Base-by-base conservation (phyloP, 2,888 invertebrate genomes). In the Scaptodrosophila latifasciaeformis region DNA sequence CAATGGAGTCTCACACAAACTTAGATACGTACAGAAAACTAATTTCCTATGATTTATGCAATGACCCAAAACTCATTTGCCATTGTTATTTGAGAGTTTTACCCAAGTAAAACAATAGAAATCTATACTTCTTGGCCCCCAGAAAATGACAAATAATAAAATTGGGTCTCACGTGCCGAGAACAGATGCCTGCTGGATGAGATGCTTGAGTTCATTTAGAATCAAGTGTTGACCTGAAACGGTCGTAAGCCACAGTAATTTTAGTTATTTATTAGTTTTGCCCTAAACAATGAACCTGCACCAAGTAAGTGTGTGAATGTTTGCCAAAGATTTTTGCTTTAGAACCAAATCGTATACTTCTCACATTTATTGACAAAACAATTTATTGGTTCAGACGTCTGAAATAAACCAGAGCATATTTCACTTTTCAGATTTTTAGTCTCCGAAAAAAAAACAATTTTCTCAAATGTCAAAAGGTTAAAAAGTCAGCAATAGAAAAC, bases 181-280 rank as follows among this genome's bases (percentile, higher is more conserved):
- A 4, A 61, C 61, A 47, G 44, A 7, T 37, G 43, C n/a, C n/a
- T n/a, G n/a, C n/a, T n/a, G n/a, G n/a, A n/a, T n/a, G n/a, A n/a
- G n/a, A n/a, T n/a, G n/a, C n/a, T n/a, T n/a, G n/a, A n/a, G n/a
- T n/a, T n/a, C n/a, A n/a, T n/a, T n/a, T n/a, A n/a, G n/a, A n/a
- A n/a, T n/a, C n/a, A n/a, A n/a, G n/a, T n/a, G n/a, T n/a, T n/a
- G n/a, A n/a, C n/a, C n/a, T n/a, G n/a, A n/a, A n/a, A n/a, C n/a
- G n/a, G n/a, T n/a, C n/a, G n/a, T n/a, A 29, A 29, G 29, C 29
- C 24, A 24, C 24, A 24, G 3, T 7, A 24, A 24, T 24, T 24
- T 24, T 7, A 24, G 24, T 52, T 54, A 58, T 65, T 64, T 64
- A 64, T 57, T 55, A 34, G 49, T 29, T 48, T 34, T 48, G 59